A percentile compares a stretch with the other conserved stretches of the same genome.
phyloP scores from a whole-genome alignment of 2,888 invertebrate genomes.

The Bruchidius siliquastri region DNA sequence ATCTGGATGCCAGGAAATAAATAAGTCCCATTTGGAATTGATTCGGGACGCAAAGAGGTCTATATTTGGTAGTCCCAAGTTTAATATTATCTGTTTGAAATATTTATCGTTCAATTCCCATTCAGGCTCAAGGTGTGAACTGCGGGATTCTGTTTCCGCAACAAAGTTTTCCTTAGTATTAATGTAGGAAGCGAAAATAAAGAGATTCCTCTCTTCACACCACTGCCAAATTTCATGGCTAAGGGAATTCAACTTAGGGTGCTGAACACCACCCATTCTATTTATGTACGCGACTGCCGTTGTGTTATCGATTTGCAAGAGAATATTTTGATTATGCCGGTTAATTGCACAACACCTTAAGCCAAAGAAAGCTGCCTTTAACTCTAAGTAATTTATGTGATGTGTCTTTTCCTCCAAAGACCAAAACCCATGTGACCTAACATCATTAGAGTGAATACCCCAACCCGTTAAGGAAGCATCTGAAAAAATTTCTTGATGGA shows the following conservation, averaged over 20 bases:
- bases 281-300: constrained; percentile 6
- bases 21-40: constrained; percentile 9
- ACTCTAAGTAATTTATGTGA: constrained; percentile 7
- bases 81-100: not conserved
- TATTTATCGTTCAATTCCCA: constrained; percentile 2
- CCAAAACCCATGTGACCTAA: constrained; percentile 1
- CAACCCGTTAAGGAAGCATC: constrained; percentile 1
- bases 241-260: not conserved
- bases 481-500: constrained; percentile 3
- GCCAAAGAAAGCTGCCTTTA: constrained; percentile 5
- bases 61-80: constrained; percentile 3
- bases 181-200: constrained; percentile 4
- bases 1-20: constrained; percentile 7
- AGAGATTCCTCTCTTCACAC: constrained; percentile 2
- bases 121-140: constrained; percentile 7
- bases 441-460: not conserved
- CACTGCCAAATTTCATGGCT: constrained; percentile 5
- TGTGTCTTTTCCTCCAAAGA: not conserved
- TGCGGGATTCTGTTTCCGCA: constrained; percentile 1
- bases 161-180: not conserved
- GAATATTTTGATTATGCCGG: not conserved
- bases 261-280: constrained; percentile 3
- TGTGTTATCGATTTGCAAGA: constrained; percentile 6
- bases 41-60: constrained; percentile 6
- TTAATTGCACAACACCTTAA: constrained; percentile 3